phyloP scores from a whole-genome alignment of 53 echinoderm and acorn worm genomes.

The Crossaster papposus region DNA sequence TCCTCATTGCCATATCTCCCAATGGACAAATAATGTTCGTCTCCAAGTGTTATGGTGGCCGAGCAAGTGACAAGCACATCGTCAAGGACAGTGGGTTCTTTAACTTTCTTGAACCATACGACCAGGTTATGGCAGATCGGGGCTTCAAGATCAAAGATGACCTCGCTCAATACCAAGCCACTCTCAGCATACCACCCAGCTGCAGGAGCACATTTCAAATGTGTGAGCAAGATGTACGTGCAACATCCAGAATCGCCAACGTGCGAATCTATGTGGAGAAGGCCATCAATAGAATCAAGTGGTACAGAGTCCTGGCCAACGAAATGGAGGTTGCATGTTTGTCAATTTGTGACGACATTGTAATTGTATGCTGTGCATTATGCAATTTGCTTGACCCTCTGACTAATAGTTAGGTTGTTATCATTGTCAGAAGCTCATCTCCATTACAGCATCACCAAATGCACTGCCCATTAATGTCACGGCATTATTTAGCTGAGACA shows the following conservation, averaged over 20 bases:
- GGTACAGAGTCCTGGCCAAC: neutral
- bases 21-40: constrained; percentile 65
- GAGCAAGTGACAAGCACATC: constrained; percentile 66
- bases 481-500: no score
- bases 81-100: constrained; percentile 49
- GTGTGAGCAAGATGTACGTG: neutral
- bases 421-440: no score
- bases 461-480: no score
- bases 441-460: no score
- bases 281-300: constrained; percentile 27
- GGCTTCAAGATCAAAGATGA: constrained; percentile 68
- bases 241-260: neutral
- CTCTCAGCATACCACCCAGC: constrained; percentile 67
- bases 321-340: neutral
- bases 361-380: neutral
- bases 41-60: constrained; percentile 70
- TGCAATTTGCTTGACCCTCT: neutral
- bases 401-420: no score
- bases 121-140: constrained; percentile 68
- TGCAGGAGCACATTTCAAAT: neutral
- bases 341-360: constrained; percentile 9
- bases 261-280: constrained; percentile 2
- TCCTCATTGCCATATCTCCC: constrained; percentile 66
- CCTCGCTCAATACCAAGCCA: constrained; percentile 24
- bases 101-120: constrained; percentile 66